Conservation (phyloP, 1,140 invertebrate species). For the Plutomurus gul region DNA sequence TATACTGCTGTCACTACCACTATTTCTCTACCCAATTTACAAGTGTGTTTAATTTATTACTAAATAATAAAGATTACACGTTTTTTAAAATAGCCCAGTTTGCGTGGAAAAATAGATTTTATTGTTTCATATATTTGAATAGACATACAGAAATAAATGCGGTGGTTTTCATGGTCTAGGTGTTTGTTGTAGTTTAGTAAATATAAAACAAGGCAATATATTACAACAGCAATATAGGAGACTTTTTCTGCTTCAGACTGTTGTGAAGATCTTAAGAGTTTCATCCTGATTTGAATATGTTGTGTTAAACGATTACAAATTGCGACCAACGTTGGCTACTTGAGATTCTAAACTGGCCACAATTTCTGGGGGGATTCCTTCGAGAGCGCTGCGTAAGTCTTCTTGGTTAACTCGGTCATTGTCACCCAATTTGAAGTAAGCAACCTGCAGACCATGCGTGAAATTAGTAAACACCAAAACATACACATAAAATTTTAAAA, state of each 20-base stretch:
- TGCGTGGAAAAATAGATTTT: background rate
- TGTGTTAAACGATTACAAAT: background rate
- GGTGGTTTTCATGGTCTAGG: background rate
- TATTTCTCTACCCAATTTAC: too few species aligned
- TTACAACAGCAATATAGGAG: background rate
- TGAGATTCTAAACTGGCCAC: constrained; percentile 41
- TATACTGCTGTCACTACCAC: too few species aligned
- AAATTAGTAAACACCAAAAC: background rate
- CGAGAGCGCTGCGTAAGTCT: constrained; percentile 31
- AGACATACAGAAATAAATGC: background rate
- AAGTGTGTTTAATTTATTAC: too few species aligned
- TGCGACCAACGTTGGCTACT: constrained; percentile 40
- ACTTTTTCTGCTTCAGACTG: too few species aligned
- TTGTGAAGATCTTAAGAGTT: background rate
- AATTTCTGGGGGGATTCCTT: constrained; percentile 40
- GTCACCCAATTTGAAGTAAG: constrained; percentile 42
- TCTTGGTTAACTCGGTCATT: constrained; percentile 41
- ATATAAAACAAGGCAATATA: too few species aligned
- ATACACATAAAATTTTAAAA: background rate
- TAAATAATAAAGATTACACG: too few species aligned
- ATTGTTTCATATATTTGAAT: background rate
- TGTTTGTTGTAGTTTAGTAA: too few species aligned
- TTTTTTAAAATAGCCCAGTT: too few species aligned
- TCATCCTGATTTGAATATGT: too few species aligned
- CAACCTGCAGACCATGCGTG: background rate